These are phyloP conservation scores for Cairina moschata DNA, from an alignment of 2,113 vertebrate genomes.

Conservation along the genomic window DNA sequence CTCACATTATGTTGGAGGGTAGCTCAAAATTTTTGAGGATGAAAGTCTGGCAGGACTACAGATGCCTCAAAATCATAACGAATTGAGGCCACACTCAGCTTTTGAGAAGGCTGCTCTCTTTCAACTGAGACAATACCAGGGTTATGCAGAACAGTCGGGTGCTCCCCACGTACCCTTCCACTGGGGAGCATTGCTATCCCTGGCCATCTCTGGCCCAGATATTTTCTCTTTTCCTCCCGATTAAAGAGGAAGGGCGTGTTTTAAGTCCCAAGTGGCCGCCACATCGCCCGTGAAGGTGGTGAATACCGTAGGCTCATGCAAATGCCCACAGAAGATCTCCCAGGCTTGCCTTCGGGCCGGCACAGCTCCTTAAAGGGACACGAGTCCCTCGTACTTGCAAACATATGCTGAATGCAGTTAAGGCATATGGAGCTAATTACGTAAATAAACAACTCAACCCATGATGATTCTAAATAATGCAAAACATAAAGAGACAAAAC, in stretches of 20 bases:
- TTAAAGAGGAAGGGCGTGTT: not conserved
- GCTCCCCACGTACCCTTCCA: not conserved
- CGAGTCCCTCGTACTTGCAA: not conserved
- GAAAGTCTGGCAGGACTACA: constrained; percentile 25
- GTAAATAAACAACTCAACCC: constrained; percentile 25
- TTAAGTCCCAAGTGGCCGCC: not conserved
- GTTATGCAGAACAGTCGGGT: not conserved
- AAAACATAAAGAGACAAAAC: constrained; percentile 52
- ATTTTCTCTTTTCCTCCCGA: not conserved
- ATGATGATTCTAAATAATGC: constrained; percentile 59
- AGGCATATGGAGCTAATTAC: constrained; percentile 27
- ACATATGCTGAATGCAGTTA: not conserved
- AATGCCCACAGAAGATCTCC: not conserved
- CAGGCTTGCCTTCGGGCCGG: not conserved
- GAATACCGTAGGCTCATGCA: not conserved
- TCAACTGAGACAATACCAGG: not conserved
- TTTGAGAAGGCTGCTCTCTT: not conserved
- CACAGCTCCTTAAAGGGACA: not conserved
- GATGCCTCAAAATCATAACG: constrained; percentile 10
- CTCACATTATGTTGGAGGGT: constrained; percentile 21
- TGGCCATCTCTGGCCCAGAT: fast-evolving
- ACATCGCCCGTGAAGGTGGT: fast-evolving
- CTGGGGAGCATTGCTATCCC: not conserved
- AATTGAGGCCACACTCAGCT: not conserved
- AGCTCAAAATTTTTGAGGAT: not conserved